Base-by-base conservation (phyloP, 2,797 vertebrate genomes). In the Phataginus tricuspis region DNA sequence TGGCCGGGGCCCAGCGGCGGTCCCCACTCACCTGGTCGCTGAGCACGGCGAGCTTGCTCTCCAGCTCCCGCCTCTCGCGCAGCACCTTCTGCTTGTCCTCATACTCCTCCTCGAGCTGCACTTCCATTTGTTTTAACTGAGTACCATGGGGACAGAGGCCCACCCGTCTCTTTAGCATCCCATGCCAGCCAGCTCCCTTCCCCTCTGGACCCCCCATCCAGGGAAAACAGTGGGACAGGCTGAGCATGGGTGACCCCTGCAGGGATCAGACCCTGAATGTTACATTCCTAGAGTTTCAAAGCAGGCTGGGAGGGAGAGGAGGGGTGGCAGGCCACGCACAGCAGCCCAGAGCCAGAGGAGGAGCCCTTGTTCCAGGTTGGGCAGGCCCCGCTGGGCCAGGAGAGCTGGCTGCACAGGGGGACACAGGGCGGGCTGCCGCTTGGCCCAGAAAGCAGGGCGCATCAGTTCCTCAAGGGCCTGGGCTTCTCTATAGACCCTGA, bases 1-100 rank as follows among this genome's bases (percentile, higher is more conserved):
- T 13, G 86, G 63, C n/a, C 29, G 18, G 9, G 25, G 7, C 9
- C 14, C 10, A 29, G 12, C 72, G 19, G 63, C 7, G 6, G 8
- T 39, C 55, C 72, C 39, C 4, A 4, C 63, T 79, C 98, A 99
- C 99, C 99, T 99, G 99, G 95, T 99, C 99, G 0, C 99, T 99
- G 86, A 99, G 99, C 0, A 98, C 98, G 10, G 99, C 97, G 37
- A 99, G 98, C 97, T 99, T 99, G 66, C 98, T 98, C 97, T 99
- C 99, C 98, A 99, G 98, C 66, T 99, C 99, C 94, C 99, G 98
- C 97, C 99, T 99, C 98, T 99, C 99, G 39, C 99, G 99, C 74
- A 99, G 98, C 72, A 99, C 99, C 98, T 99, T 99, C 98, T 99
- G 99, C 97, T 99, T 99, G 86, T 99, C 99, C 84, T 99, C 99